A percentile compares a stretch with the other conserved stretches of the same genome.
Evolutionary conservation across 2,888 invertebrate species (phyloP).

Genomic region (Parnassius glacialis): DNA sequence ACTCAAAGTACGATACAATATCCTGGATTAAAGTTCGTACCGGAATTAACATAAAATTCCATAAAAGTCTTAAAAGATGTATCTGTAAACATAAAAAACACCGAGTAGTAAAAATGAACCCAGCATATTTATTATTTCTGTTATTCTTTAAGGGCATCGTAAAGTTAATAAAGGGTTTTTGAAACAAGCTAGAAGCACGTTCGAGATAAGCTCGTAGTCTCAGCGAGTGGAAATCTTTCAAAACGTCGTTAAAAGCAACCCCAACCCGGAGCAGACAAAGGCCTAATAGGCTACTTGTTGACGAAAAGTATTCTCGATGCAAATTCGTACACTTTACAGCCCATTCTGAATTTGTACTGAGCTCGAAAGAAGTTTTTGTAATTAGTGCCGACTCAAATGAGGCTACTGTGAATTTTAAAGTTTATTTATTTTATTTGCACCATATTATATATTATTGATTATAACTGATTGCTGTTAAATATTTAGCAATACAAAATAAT

Average conservation of each 20-base stretch:
- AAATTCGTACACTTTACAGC: conserved; percentile 78
- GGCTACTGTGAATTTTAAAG: conserved; percentile 26
- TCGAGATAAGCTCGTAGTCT: conserved; percentile 72
- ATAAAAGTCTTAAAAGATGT: conserved; percentile 43
- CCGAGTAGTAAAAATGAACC: conserved; percentile 61
- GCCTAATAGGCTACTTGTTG: conserved; percentile 75
- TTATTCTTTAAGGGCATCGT: conserved; percentile 75
- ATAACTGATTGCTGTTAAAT: too few species aligned
- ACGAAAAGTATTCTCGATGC: conserved; percentile 79
- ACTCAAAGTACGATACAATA: too few species aligned
- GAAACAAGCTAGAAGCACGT: conserved; percentile 68
- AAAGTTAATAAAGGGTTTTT: conserved; percentile 80
- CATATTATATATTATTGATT: too few species aligned
- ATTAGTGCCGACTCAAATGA: conserved; percentile 55
- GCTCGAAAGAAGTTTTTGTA: conserved; percentile 70
- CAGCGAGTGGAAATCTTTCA: conserved; percentile 73
- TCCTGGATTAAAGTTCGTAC: too few species aligned
- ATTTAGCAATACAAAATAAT: too few species aligned
- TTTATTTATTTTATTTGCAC: too few species aligned
- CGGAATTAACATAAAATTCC: too few species aligned
- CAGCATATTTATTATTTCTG: conserved; percentile 73
- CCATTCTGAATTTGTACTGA: conserved; percentile 75
- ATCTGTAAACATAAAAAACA: conserved; percentile 57
- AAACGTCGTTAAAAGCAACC: conserved; percentile 78
- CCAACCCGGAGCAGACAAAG: conserved; percentile 69